Evolutionary conservation across 2,888 invertebrate genomes (phyloP), one percentile per base, ranked within the genome.

Genomic region (Stenoptilia bipunctidactyla): DNA sequence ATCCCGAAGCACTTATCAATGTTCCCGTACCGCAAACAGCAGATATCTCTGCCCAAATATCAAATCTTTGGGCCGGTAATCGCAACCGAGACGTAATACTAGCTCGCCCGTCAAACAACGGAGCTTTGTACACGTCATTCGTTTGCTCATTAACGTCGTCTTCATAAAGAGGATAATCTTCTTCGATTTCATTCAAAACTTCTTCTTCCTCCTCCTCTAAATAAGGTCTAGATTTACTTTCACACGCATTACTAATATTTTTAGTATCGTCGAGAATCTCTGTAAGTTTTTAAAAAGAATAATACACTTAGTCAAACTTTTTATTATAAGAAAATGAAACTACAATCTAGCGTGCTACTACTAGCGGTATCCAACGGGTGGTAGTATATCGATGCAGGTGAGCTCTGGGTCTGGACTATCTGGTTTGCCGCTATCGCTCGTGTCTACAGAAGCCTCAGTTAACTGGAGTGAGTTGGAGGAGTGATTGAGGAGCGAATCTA

Each of bases 321-420:
- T n/a, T n/a, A n/a, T n/a, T n/a, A 25, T 6, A 9, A 25, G 25
- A 25, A 25, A 25, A 30, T 30, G 12, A 30, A 30, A 30, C 30
- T 40, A 40, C 36, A 42, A 45, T 50, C 58, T 58, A 63, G 61
- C 62, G 47, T 20, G 20, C 20, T 20, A 20, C 20, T 8, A 55
- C 66, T 83, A 83, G 72, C 82, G 82, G 53, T 82, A 83, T 50
- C 76, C 80, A 45, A 77, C 59, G 34, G 82, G 82, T 34, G 82
- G 82, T 38, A 79, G 71, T 36, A 82, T 68, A 48, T 82, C 75
- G 39, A 74, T 58, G 51, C 82, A 82, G 20, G 72, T 64, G 43
- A 77, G 48, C 40, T 80, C 79, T 5, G 77, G 76, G 51, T 76
- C 79, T 8, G 80, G 79, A 49, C 80, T 80, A 48, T 80, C 79